Conservation (phyloP, 2,113 vertebrate genomes). For the Pipra filicauda region DNA sequence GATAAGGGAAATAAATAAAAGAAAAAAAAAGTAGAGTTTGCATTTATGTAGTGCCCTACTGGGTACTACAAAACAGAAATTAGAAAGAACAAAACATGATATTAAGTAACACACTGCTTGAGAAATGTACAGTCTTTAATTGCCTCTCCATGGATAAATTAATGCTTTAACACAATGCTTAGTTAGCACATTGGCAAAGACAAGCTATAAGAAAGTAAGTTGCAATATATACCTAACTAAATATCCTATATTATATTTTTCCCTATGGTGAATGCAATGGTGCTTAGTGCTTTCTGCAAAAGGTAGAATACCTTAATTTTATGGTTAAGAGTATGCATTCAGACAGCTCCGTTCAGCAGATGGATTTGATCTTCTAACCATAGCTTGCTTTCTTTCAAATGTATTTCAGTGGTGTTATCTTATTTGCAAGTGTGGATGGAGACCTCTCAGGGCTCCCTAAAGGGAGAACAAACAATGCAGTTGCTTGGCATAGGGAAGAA, state of each 20-base stretch:
- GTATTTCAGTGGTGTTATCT: neutral
- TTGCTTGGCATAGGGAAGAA: neutral
- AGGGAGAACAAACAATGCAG: neutral
- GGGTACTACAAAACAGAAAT: neutral
- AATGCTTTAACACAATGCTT: neutral
- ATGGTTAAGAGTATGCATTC: neutral
- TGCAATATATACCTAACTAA: neutral
- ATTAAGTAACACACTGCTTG: neutral
- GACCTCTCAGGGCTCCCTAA: neutral
- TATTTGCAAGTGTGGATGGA: neutral
- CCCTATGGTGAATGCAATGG: neutral
- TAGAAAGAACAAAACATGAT: neutral
- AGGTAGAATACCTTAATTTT: neutral
- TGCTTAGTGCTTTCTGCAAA: neutral
- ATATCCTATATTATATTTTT: neutral
- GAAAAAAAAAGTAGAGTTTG: rapidly evolving
- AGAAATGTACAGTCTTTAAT: neutral
- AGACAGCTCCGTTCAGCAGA: neutral
- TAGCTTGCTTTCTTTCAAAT: neutral
- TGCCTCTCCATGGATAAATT: neutral
- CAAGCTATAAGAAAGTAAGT: neutral
- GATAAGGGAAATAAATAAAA: no score
- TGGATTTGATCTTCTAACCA: neutral
- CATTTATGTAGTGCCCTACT: neutral
- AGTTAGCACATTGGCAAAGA: neutral